Base-by-base conservation (phyloP, 2,797 vertebrate genomes). In the Smutsia temminckii region DNA sequence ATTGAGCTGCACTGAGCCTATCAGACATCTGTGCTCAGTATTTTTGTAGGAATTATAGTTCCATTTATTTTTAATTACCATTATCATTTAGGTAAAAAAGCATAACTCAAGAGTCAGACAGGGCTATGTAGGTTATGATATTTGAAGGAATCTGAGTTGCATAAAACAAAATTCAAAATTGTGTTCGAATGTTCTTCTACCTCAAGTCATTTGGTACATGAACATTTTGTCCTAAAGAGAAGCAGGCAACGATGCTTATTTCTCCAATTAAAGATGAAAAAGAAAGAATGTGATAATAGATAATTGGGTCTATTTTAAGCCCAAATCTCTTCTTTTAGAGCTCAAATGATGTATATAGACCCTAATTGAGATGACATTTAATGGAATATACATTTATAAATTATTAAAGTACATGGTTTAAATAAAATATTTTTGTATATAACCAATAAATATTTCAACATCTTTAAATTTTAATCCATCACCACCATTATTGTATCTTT, bases 371-470 rank as follows among this genome's bases (percentile, higher is more conserved):
- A 80, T 53, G 51, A 79, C 25, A 80, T 92, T 96, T 95, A 92
- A 96, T 81, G 51, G 11, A 85, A 40, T 25, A 55, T 29, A 71
- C 17, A 49, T 79, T 93, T 96, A 81, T 86, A 81, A 81, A 96
- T 97, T 77, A 66, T 79, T 87, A 86, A 90, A 42, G 42, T 11
- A 64, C 3, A 51, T n/a, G 32, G 69, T 89, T 85, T 85, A 91
- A 94, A 91, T 78, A 95, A 95, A 96, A 77, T 23, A 51, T 77
- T 89, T 84, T 88, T 97, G 89, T 86, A 4, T 25, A 59, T 59
- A 69, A 42, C 46, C 80, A 93, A 93, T 91, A 92, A 87, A 89
- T 95, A 94, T 96, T 97, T 97, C 61, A 80, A 37, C 46, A 83
- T 78, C 55, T 86, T 57, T 71, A 88, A 93, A 95, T 81, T 96